Evolutionary conservation across 2,113 vertebrate genomes (phyloP).

Genomic region (Ascaphus truei): DNA sequence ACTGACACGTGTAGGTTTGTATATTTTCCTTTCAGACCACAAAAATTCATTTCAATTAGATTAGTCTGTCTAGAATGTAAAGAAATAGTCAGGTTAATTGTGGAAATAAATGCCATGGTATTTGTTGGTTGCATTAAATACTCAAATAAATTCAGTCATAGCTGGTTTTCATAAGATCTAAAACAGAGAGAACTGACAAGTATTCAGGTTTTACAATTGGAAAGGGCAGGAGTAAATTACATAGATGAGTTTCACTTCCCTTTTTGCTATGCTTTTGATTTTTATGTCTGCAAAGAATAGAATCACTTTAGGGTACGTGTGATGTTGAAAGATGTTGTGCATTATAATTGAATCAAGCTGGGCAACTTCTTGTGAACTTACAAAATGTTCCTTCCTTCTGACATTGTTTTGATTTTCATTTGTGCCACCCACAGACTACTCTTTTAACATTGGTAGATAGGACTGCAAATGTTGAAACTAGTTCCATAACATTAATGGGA

Average conservation of each 20-base stretch:
- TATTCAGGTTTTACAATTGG: not conserved
- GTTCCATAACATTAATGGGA: conserved; percentile 28
- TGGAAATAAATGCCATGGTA: too few species aligned
- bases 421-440: conserved; percentile 12
- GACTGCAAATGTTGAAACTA: conserved; percentile 28
- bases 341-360: conserved; percentile 1
- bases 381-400: conserved; percentile 23
- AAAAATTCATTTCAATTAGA: too few species aligned
- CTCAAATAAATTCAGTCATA: too few species aligned
- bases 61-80: too few species aligned
- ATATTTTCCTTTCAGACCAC: too few species aligned
- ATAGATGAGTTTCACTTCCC: not conserved
- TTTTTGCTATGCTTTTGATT: conserved; percentile 11
- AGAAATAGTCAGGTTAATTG: too few species aligned
- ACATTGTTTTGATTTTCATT: conserved; percentile 36
- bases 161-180: too few species aligned
- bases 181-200: too few species aligned
- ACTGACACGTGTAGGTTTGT: too few species aligned
- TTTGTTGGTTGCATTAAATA: too few species aligned
- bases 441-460: conserved; percentile 30
- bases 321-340: not conserved
- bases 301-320: conserved; percentile 4
- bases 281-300: conserved; percentile 27
- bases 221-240: not conserved
- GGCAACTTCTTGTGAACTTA: conserved; percentile 3